These are phyloP conservation scores for Pentamera pediparva DNA, from an alignment of 53 echinoderm and acorn worm species.

Conservation along the genomic window DNA sequence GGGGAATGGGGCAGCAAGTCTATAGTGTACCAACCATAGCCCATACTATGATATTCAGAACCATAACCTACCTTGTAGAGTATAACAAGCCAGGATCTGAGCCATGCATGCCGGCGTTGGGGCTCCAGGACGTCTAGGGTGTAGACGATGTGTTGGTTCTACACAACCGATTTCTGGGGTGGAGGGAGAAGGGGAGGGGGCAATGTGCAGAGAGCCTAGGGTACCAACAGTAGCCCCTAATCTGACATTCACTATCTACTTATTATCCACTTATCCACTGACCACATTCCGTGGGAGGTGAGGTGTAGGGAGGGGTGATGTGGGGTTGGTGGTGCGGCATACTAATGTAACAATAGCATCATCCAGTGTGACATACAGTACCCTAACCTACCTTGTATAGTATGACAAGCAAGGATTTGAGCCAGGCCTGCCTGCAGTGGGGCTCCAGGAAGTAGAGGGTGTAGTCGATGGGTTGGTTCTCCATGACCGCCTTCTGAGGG, in stretches of 20 bases:
- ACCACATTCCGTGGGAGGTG: too few relatives aligned
- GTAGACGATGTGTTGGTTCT: constrained; percentile 73
- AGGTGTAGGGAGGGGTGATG: too few relatives aligned
- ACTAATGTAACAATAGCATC: too few relatives aligned
- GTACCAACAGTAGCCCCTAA: too few relatives aligned
- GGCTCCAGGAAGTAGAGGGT: constrained; percentile 87
- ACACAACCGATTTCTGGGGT: constrained; percentile 71
- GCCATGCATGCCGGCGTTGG: constrained; percentile 88
- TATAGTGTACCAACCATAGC: too few relatives aligned
- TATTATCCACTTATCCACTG: too few relatives aligned
- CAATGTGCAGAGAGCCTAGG: too few relatives aligned
- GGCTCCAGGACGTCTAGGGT: constrained; percentile 85
- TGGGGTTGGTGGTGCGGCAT: too few relatives aligned
- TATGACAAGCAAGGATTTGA: constrained; percentile 79
- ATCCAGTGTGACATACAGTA: too few relatives aligned
- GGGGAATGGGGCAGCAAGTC: too few relatives aligned
- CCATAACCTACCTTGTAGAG: constrained; percentile 98
- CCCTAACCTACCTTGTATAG: constrained; percentile 98
- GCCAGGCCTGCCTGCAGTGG: constrained; percentile 89
- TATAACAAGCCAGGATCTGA: constrained; percentile 77
- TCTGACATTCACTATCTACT: too few relatives aligned
- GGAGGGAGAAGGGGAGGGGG: constrained; percentile 73
- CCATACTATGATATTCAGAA: too few relatives aligned
- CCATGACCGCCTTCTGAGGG: constrained; percentile 70
- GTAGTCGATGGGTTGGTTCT: constrained; percentile 75